Evolutionary conservation across 2,888 invertebrate genomes (phyloP).

Genomic region (Suillia variegata): DNA sequence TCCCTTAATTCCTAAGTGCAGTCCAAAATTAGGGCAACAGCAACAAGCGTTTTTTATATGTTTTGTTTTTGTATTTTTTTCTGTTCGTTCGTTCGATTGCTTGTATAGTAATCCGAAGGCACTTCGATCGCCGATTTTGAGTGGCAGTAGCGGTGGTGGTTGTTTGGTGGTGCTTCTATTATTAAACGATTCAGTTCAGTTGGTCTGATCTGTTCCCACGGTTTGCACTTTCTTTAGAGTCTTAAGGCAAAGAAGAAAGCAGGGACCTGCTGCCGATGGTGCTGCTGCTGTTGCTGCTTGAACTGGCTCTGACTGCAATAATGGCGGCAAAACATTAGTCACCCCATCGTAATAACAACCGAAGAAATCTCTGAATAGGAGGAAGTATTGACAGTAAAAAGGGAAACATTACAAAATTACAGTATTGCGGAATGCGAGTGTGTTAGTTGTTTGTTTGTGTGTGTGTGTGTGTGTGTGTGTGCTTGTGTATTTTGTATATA

Average conservation of each 20-base stretch:
- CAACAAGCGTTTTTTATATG: no score
- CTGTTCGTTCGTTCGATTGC: background rate
- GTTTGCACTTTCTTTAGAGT: constrained; percentile 8
- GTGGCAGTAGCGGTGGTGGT: no score
- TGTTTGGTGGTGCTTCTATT: no score
- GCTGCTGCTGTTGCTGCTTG: no score
- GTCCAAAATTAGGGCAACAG: background rate
- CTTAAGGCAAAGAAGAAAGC: constrained; percentile 8
- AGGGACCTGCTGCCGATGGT: constrained; percentile 20
- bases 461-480: no score
- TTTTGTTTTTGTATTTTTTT: no score
- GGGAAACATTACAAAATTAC: background rate
- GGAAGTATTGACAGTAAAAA: background rate
- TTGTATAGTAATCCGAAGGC: background rate
- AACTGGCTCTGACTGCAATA: no score
- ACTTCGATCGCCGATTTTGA: no score
- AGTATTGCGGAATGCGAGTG: no score
- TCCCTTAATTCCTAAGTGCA: constrained; percentile 2
- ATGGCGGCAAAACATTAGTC: background rate
- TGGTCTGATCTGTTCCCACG: constrained; percentile 13
- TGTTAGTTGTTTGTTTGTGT: no score
- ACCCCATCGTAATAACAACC: background rate
- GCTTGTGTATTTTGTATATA: no score
- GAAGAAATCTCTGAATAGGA: background rate
- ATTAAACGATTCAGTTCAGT: no score